Evolutionary conservation across 2,888 invertebrate species (phyloP).

Genomic region (Eristalis pertinax): DNA sequence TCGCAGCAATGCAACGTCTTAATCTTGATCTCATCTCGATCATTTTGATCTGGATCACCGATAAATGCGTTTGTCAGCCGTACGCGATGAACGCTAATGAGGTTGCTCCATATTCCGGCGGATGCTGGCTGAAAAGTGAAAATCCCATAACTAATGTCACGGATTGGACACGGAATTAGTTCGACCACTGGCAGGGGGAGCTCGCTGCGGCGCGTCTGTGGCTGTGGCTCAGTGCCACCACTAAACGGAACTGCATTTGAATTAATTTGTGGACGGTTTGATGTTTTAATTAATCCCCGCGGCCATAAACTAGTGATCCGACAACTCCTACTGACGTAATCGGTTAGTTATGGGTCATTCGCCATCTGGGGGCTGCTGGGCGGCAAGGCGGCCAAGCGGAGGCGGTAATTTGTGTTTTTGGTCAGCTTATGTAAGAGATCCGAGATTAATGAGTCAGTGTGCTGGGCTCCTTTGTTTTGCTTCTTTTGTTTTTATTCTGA

Average conservation of each 20-base stretch:
- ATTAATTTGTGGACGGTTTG: constrained; percentile 45
- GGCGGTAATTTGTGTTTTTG: constrained; percentile 41
- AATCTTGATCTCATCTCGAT: constrained; percentile 17
- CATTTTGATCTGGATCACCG: constrained; percentile 27
- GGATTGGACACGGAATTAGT: constrained; percentile 34
- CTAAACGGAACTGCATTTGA: constrained; percentile 41
- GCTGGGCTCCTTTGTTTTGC: not conserved
- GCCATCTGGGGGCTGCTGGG: not conserved
- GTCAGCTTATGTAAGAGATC: constrained; percentile 28
- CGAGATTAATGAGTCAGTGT: constrained; percentile 16
- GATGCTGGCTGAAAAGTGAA: constrained; percentile 43
- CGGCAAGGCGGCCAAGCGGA: not conserved
- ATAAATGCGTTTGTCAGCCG: constrained; percentile 26
- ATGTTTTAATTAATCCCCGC: constrained; percentile 32
- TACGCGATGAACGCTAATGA: constrained; percentile 34
- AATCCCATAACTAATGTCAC: constrained; percentile 44
- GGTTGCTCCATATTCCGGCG: constrained; percentile 45
- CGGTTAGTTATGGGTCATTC: constrained; percentile 36
- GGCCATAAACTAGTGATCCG: constrained; percentile 27
- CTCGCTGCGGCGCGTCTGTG: not conserved
- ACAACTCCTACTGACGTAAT: constrained; percentile 46
- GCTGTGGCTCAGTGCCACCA: not conserved
- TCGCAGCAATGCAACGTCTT: constrained; percentile 27
- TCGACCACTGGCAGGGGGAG: not conserved
- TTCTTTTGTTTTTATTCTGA: not conserved